These are phyloP conservation scores for Pristionchus entomophagus DNA, from an alignment of 2,888 invertebrate species.

Conservation along the genomic window DNA sequence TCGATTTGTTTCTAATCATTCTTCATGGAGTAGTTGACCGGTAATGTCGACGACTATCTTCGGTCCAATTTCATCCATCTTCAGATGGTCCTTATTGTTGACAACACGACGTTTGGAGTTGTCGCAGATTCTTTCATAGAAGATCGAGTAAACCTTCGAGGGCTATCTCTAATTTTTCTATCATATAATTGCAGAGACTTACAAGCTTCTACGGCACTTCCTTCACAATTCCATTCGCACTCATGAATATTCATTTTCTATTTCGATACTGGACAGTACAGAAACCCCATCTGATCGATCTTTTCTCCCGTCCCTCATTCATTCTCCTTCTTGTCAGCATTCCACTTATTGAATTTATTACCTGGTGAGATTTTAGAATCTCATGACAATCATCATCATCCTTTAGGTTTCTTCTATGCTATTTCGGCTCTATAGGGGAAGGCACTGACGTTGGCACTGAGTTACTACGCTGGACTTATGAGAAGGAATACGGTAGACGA, in stretches of 20 bases:
- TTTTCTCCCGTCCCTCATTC: not conserved
- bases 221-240: not conserved
- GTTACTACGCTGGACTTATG: not conserved
- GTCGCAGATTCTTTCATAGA: not conserved
- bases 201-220: not conserved
- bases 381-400: too few species aligned
- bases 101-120: not conserved
- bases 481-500: not conserved
- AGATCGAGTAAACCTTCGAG: not conserved
- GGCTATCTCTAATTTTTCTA: not conserved
- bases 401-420: not conserved
- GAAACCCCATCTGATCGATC: not conserved
- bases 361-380: not conserved
- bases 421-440: not conserved
- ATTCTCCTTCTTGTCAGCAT: not conserved
- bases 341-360: not conserved
- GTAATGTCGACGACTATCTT: not conserved
- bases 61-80: not conserved
- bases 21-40: not conserved
- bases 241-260: not conserved
- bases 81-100: not conserved
- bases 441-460: not conserved
- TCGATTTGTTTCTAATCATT: not conserved
- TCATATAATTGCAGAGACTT: not conserved
- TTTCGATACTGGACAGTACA: constrained; percentile 19